Base-by-base conservation (phyloP, 2,113 vertebrate species). In the Thunnus maccoyii region DNA sequence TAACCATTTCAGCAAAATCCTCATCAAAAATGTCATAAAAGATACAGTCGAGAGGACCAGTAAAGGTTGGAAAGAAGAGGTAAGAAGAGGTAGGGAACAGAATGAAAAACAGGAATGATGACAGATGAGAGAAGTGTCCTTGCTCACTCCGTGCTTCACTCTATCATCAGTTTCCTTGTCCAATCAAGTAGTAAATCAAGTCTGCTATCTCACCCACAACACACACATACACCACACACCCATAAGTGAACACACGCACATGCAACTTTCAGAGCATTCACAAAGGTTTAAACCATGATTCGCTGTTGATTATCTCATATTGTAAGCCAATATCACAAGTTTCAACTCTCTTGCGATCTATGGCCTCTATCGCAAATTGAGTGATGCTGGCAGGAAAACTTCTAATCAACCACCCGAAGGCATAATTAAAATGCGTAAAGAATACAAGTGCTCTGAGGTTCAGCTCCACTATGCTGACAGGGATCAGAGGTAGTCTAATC, bases 51-150 rank as follows among this genome's bases (percentile, higher is more conserved):
- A 55, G 47, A 69, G 22, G 57, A 25, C 10, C 32, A 47, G 10
- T 55, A 48, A 17, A 32, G 12, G 47, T 27, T 18, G 47, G 60
- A 15, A 15, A 50, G 11, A 0, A 14, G 36, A 9, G 8, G 7
- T 41, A 9, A 41, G 36, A 41, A 4, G 18, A 51, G 5, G 1
- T 55, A 48, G 52, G 22, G 15, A 61, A 47, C 44, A 16, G 7
- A n/a, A 71, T 18, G 5, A 55, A 66, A 54, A 65, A 52, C 10
- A 32, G 27, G 3, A 67, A 70, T 41, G n/a, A 71, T 77, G 76
- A 79, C 55, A 60, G 47, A 76, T 61, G 78, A 82, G 44, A 67
- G 50, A 68, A 64, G 22, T 75, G 72, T 80, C 71, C 71, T 84
- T 74, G 68, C 44, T 76, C 30, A 13, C 30, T 5, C 47, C 3